phyloP scores from a whole-genome alignment of 2,797 vertebrate species.

The Gephyroberyx darwinii region DNA sequence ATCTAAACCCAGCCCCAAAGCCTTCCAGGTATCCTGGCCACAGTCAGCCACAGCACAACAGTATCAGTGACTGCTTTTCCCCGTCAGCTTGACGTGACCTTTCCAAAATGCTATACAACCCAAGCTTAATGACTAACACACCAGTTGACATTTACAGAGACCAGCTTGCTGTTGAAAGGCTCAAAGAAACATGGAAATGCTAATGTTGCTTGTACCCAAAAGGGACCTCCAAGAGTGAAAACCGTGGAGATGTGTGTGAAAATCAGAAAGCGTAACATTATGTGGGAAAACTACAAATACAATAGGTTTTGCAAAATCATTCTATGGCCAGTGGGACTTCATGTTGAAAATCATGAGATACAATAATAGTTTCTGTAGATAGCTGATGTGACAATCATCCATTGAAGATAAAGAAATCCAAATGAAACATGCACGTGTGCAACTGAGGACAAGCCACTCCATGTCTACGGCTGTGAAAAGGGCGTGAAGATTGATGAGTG shows the following conservation, averaged over 20 bases:
- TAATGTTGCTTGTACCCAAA: constrained; percentile 54
- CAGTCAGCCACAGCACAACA: constrained; percentile 43
- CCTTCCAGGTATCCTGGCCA: constrained; percentile 18
- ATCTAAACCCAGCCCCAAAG: constrained; percentile 36
- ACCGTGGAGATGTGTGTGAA: constrained; percentile 5
- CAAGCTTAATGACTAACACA: constrained; percentile 75
- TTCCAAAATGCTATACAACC: constrained; percentile 71
- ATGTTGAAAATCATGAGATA: constrained; percentile 1
- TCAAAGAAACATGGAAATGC: constrained; percentile 61
- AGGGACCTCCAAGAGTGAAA: constrained; percentile 24
- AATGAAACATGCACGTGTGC: constrained; percentile 25
- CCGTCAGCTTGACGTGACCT: constrained; percentile 74
- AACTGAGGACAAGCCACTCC: constrained; percentile 22
- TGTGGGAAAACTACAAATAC: constrained; percentile 11
- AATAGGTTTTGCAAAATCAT: constrained; percentile 4
- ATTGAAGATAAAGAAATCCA: constrained; percentile 11
- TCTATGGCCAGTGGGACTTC: background rate
- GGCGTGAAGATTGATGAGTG: constrained; percentile 68
- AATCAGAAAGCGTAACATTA: background rate
- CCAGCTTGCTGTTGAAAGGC: constrained; percentile 56
- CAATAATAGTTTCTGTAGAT: too few species aligned
- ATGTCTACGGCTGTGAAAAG: constrained; percentile 53
- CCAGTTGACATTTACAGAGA: constrained; percentile 79
- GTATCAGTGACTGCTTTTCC: constrained; percentile 56
- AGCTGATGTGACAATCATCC: background rate